These are phyloP conservation scores for Numenius arquata DNA, from an alignment of 2,113 vertebrate genomes.

Conservation along the genomic window DNA sequence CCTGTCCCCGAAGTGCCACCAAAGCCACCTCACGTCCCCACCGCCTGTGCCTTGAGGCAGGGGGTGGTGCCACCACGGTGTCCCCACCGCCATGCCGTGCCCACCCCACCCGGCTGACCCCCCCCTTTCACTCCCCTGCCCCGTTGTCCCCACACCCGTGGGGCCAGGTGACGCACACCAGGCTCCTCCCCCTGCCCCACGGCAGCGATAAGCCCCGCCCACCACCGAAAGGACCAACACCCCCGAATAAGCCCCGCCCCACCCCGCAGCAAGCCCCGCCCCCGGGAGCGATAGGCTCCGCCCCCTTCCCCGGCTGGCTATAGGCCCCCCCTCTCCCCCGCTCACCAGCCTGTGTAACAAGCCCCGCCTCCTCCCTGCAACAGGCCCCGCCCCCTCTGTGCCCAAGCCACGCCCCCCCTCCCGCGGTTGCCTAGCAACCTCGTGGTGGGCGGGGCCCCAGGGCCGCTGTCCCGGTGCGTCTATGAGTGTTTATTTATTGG, in stretches of 20 bases:
- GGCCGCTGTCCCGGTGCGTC: conserved; percentile 63
- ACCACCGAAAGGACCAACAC: background rate
- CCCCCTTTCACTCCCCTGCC: no score
- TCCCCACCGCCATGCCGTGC: background rate
- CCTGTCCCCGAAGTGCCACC: background rate
- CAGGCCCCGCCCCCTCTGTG: no score
- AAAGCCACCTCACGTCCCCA: background rate
- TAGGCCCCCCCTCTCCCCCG: no score
- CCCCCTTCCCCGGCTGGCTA: no score
- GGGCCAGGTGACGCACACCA: background rate
- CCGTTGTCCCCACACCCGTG: background rate
- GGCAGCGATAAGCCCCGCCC: background rate
- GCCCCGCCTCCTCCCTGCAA: no score
- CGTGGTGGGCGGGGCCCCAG: background rate
- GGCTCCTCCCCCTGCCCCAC: background rate
- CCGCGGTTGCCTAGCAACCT: background rate
- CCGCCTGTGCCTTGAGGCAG: background rate
- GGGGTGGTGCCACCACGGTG: no score
- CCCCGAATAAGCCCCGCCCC: no score
- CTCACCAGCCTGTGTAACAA: no score
- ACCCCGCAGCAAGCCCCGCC: no score
- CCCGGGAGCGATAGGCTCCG: no score
- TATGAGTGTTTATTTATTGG: conserved; percentile 83
- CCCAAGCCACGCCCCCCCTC: no score
- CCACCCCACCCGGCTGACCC: no score